Percentiles rank a stretch among this genome's conserved stretches.
Conservation (phyloP, 2,888 invertebrate genomes). For the Alcis repandata region DNA sequence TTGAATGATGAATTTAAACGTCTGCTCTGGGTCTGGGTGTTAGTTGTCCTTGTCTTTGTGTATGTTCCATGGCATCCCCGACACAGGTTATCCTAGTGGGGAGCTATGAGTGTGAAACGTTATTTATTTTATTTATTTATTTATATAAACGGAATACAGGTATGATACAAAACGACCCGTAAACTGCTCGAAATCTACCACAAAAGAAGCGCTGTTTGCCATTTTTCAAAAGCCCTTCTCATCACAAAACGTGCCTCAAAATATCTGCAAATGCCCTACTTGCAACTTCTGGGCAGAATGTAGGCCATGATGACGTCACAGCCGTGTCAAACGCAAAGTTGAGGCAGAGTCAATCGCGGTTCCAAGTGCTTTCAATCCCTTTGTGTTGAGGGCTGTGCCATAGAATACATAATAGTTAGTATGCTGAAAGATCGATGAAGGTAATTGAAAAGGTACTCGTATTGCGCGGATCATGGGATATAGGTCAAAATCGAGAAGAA, state of each 20-base stretch:
- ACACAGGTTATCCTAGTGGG: no score
- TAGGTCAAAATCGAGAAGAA: conserved; percentile 5
- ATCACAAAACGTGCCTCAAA: conserved; percentile 8
- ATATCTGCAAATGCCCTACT: conserved; percentile 20
- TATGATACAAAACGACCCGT: not conserved
- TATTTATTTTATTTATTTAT: no score
- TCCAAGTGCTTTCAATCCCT: conserved; percentile 12
- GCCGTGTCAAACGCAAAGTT: conserved; percentile 20
- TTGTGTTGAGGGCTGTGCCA: not conserved
- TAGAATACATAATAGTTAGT: not conserved
- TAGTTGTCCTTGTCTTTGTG: no score
- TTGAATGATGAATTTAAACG: no score
- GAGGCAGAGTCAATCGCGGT: conserved; percentile 6
- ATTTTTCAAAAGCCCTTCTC: not conserved
- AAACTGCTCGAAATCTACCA: not conserved
- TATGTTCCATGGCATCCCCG: no score
- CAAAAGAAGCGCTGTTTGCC: not conserved
- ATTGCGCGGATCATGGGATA: not conserved
- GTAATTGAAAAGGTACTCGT: conserved; percentile 3
- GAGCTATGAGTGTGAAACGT: no score
- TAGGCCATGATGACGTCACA: conserved; percentile 39
- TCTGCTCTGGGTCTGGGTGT: no score
- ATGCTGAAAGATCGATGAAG: not conserved
- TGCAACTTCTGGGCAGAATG: conserved; percentile 24
- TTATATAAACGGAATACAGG: no score